Conservation (phyloP, 2,888 invertebrate species). For the Sycophila texana region DNA sequence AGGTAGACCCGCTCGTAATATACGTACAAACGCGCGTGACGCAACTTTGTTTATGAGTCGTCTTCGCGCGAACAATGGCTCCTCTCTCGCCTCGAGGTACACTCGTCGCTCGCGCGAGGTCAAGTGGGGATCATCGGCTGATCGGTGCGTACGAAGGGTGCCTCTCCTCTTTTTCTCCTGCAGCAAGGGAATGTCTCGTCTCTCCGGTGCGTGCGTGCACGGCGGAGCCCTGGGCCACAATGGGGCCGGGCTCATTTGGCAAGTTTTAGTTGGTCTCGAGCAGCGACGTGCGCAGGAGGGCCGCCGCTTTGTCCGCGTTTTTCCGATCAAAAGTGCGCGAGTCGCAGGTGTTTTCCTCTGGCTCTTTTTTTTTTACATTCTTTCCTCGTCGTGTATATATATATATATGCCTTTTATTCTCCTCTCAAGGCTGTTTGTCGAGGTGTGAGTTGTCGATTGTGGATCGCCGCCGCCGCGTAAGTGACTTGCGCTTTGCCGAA, state of each 20-base stretch:
- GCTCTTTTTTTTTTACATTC: slow-evolving; percentile 6
- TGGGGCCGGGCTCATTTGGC: slow-evolving; percentile 38
- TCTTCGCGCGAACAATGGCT: slow-evolving; percentile 41
- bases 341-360: slow-evolving; percentile 16
- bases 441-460: neutral
- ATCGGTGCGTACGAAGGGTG: slow-evolving; percentile 21
- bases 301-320: neutral
- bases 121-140: slow-evolving; percentile 52
- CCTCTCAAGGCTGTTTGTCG: neutral
- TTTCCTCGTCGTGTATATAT: neutral
- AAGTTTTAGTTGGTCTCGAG: slow-evolving; percentile 45
- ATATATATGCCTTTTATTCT: neutral
- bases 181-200: slow-evolving; percentile 5
- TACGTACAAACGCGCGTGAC: slow-evolving; percentile 3
- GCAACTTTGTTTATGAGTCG: slow-evolving; percentile 47
- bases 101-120: slow-evolving; percentile 36
- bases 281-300: slow-evolving; percentile 15
- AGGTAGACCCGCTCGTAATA: slow-evolving; percentile 5
- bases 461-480: neutral
- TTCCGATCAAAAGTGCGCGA: neutral
- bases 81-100: neutral
- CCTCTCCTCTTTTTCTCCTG: slow-evolving; percentile 9
- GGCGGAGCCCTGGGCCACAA: neutral
- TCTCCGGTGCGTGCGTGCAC: neutral
- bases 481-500: slow-evolving; percentile 5